phyloP scores from a whole-genome alignment of 2,888 invertebrate genomes.

The Slavum lentiscoides region DNA sequence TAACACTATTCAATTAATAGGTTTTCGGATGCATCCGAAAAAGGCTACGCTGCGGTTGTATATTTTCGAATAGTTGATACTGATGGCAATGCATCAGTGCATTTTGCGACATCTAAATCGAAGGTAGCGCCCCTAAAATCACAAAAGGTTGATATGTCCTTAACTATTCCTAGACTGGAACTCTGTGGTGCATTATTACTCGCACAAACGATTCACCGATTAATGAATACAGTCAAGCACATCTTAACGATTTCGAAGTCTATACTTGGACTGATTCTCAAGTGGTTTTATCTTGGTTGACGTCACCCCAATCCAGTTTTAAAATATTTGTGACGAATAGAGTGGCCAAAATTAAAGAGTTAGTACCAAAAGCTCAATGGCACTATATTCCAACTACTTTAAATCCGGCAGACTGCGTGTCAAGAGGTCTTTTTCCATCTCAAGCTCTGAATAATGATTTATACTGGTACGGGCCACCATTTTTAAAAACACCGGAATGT shows the following conservation, averaged over 20 bases:
- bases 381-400: background rate
- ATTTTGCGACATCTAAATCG: slow-evolving; percentile 56
- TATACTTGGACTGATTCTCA: slow-evolving; percentile 57
- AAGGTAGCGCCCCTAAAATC: slow-evolving; percentile 56
- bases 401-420: slow-evolving; percentile 6
- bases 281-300: slow-evolving; percentile 56
- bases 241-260: slow-evolving; percentile 45
- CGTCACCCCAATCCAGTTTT: slow-evolving; percentile 46
- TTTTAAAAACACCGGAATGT: background rate
- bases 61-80: slow-evolving; percentile 54
- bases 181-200: slow-evolving; percentile 50
- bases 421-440: slow-evolving; percentile 8
- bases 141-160: background rate
- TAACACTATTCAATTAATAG: slow-evolving; percentile 10
- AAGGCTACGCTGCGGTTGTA: slow-evolving; percentile 52
- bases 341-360: slow-evolving; percentile 52
- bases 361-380: background rate
- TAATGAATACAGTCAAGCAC: slow-evolving; percentile 54
- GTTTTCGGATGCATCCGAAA: slow-evolving; percentile 54
- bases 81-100: slow-evolving; percentile 41
- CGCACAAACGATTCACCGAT: slow-evolving; percentile 54
- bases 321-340: slow-evolving; percentile 56
- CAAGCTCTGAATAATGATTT: background rate
- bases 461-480: slow-evolving; percentile 22
- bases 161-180: slow-evolving; percentile 56